Evolutionary conservation across 2,888 invertebrate species (phyloP), one percentile per base, ranked within the genome.

Genomic region (Microdon myrmicae): DNA sequence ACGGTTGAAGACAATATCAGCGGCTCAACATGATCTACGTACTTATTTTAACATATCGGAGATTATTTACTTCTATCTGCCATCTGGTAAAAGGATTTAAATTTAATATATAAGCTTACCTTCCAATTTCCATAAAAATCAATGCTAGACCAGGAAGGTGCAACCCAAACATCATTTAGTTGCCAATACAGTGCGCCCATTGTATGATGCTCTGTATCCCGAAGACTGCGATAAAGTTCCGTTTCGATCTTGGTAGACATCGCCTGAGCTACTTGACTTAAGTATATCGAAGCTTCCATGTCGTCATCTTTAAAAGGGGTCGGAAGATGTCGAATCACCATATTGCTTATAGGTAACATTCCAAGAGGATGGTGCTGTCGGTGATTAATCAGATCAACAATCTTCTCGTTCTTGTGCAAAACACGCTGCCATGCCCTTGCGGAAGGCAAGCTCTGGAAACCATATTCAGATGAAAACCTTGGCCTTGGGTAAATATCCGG

Each of bases 181-280:
- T 99, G 98, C 98, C 98, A 99, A 79, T 96, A 99, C 44, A 99
- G 82, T 1, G 96, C 94, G 0, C 98, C 98, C 96, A 96, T 97
- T 0, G 96, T 98, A 4, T 71, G 69, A 26, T 75, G 70, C 2
- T 71, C 66, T 0, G 77, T 76, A 25, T 74, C 72, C 5, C 79
- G 70, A 6, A 75, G 60, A 44, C 88, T 87, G 22, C 92, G 83
- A 77, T 94, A 94, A 56, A 85, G 84, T 74, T 97, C 96, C 0
- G 93, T 90, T 80, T 95, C 89, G 2, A 87, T 83, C 78, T 92
- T 93, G 26, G 92, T 86, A 0, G 92, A 86, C 84, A 96, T 87
- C 0, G 96, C 96, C 83, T 98, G 97, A 64, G 83, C 82, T 67
- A 95, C 87, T 87, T 97, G 96, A 70, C 92, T 92, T 39, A 93